Evolutionary conservation across 2,113 vertebrate species (phyloP).

Genomic region (Thamnaconus septentrionalis): DNA sequence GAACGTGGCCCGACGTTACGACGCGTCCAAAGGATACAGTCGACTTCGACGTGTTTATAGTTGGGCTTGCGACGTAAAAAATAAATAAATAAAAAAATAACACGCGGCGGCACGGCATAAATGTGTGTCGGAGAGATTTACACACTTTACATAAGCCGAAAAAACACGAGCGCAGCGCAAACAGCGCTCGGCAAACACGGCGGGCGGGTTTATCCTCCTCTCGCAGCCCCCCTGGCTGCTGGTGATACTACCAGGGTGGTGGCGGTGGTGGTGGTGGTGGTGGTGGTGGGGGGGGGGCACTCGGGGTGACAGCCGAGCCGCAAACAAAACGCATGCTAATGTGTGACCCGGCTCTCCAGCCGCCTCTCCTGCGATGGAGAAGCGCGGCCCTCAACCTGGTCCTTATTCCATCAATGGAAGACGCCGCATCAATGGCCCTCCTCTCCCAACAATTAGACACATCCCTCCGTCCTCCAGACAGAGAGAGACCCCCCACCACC

Average conservation of each 20-base stretch:
- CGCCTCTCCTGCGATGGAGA: conserved; percentile 67
- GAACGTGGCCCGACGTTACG: too few relatives aligned
- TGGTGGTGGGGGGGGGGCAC: conserved; percentile 48
- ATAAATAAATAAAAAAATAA: too few relatives aligned
- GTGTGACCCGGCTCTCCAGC: conserved; percentile 65
- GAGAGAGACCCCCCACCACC: conserved; percentile 40
- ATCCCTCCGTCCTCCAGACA: conserved; percentile 66
- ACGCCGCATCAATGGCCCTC: conserved; percentile 65
- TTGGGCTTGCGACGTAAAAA: too few relatives aligned
- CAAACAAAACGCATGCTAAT: conserved; percentile 75
- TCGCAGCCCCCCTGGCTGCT: conserved; percentile 27
- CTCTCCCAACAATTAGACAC: conserved; percentile 66
- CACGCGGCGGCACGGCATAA: conserved; percentile 7
- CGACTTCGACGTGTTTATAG: too few relatives aligned
- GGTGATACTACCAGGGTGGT: conserved; percentile 49
- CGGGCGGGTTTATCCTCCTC: conserved; percentile 33
- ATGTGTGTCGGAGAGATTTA: conserved; percentile 56
- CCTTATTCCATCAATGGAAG: conserved; percentile 71
- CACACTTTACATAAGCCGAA: conserved; percentile 46
- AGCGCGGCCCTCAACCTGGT: conserved; percentile 69
- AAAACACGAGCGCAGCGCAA: conserved; percentile 27
- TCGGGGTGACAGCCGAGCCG: conserved; percentile 37
- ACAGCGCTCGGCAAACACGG: conserved; percentile 56
- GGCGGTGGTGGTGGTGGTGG: conserved; percentile 46
- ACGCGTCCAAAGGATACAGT: too few relatives aligned